phyloP scores from a whole-genome alignment of 2,797 vertebrate genomes.

The Macrochelys suwanniensis region DNA sequence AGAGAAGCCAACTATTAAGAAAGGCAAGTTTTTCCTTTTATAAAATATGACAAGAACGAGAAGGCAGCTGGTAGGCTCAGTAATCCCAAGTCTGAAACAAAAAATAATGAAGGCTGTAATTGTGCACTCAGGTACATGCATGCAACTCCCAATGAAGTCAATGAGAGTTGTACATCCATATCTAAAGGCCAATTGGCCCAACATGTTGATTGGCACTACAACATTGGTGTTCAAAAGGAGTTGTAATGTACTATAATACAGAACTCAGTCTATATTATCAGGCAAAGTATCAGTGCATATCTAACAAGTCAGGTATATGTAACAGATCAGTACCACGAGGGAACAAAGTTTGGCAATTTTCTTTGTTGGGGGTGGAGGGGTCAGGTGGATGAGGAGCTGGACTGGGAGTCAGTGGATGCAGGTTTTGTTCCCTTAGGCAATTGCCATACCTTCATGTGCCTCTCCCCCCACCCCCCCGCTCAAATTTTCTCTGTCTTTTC shows the following conservation, averaged over 20 bases:
- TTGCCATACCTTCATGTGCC: not conserved
- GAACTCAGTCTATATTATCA: not conserved
- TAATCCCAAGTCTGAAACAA: fast-evolving
- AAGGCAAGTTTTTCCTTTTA: not conserved
- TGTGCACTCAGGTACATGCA: not conserved
- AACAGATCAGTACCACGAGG: not conserved
- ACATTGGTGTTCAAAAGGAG: fast-evolving
- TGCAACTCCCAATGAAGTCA: not conserved
- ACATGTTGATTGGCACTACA: not conserved
- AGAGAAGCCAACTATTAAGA: not conserved
- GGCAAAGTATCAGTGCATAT: not conserved
- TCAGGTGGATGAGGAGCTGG: not conserved
- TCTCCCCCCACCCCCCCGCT: not conserved
- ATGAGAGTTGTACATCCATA: not conserved
- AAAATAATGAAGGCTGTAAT: fast-evolving
- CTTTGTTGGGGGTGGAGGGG: not conserved
- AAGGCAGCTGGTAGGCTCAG: not conserved
- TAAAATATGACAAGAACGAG: not conserved
- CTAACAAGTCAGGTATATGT: not conserved
- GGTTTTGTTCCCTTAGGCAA: not conserved
- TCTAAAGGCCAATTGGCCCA: not conserved
- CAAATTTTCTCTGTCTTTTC: not conserved
- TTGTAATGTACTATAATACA: fast-evolving
- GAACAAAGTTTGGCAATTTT: not conserved
- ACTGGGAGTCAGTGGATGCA: not conserved